phyloP scores from a whole-genome alignment of 2,113 vertebrate species.

The Anser brachyrhynchus region DNA sequence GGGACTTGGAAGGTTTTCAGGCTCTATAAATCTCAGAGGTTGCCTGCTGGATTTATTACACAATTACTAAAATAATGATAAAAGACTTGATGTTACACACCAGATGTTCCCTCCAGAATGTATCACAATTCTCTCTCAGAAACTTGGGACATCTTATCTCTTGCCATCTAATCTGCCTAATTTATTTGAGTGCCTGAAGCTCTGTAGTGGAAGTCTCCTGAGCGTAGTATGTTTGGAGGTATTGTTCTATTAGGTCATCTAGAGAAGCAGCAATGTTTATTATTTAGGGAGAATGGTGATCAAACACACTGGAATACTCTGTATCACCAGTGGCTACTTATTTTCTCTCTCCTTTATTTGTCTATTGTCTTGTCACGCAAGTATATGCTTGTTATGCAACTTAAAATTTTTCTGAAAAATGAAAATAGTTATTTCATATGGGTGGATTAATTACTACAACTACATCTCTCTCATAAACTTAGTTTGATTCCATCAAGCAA shows the following conservation, averaged over 20 bases:
- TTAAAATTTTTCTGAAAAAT: not conserved
- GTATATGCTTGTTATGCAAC: not conserved
- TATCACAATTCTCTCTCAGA: not conserved
- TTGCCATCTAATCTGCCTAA: not conserved
- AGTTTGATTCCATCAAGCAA: not conserved
- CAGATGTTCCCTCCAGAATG: not conserved
- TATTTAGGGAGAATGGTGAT: not conserved
- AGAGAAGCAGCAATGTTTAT: not conserved
- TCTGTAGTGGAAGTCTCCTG: not conserved
- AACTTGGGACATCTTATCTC: not conserved
- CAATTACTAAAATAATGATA: constrained; percentile 18
- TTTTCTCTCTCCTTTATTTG: not conserved
- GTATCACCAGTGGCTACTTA: not conserved
- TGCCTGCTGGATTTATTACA: not conserved
- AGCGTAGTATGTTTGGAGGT: not conserved
- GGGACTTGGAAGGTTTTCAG: not conserved
- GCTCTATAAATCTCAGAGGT: not conserved
- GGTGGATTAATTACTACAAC: not conserved
- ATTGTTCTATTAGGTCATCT: not conserved
- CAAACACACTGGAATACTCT: not conserved
- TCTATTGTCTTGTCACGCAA: not conserved
- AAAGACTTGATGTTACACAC: not conserved
- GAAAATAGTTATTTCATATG: not conserved
- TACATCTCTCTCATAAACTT: not conserved
- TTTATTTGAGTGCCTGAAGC: not conserved